Evolutionary conservation across 2,113 vertebrate genomes (phyloP), one percentile per base, ranked within the genome.

Genomic region (Micronycteris hirsuta): DNA sequence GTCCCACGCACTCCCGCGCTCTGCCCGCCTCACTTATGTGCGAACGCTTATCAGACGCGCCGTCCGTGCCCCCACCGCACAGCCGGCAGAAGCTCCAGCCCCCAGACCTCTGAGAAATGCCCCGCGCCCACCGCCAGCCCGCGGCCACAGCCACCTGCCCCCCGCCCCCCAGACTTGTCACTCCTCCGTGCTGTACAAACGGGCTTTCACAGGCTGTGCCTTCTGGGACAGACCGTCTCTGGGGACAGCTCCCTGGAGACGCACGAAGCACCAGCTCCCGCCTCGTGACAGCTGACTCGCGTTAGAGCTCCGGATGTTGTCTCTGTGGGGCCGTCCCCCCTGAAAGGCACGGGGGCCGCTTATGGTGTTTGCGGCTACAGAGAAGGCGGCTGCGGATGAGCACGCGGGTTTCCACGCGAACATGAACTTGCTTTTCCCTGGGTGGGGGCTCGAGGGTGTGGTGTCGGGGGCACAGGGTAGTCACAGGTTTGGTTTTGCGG

Each of bases 61-160:
- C 1, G 3, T 12, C 1, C 20, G 0, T 2, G 20, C 0, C 3
- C 2, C 52, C 56, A 33, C 10, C 26, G 52, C 19, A 0, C 8
- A 0, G 45, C 0, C 3, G 0, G 0, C 10, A 8, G 3, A 15
- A 24, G 19, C 1, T 31, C 76, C 31, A 4, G 20, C 41, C 3
- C 3, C 22, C 22, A 56, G 28, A 13, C 4, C 68, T 70, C 20
- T 0, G 24, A 26, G 17, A 16, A 20, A 0, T 26, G 24, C 3
- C 0, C 3, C 31, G n/a, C 0, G 0, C 22, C 7, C 15, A 1
- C 5, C 78, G 26, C n/a, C 0, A 0, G 5, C 1, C 33, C 43
- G 13, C 26, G 1, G 17, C 22, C 0, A 33, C 17, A 19, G 26
- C 65, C 33, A 3, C 15, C 24, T 61, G 65, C 2, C 3, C 41